These are phyloP conservation scores for Cistogaster globosa DNA, from an alignment of 2,888 invertebrate species.

Conservation along the genomic window DNA sequence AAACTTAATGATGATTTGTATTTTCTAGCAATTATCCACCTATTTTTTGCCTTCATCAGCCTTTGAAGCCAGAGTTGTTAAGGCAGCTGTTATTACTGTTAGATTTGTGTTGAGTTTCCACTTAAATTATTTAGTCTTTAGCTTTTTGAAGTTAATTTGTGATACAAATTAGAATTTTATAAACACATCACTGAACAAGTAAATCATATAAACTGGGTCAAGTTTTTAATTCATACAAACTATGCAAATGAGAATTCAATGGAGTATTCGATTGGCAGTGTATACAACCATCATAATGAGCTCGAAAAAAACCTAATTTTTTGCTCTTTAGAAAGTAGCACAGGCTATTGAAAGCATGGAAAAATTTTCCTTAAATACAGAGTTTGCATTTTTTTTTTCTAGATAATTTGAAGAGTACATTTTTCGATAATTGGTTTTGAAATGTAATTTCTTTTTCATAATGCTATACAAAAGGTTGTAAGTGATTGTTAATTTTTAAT, in stretches of 20 bases:
- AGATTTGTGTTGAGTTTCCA: slow-evolving; percentile 2
- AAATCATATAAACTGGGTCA: slow-evolving; percentile 73
- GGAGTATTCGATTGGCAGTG: not conserved
- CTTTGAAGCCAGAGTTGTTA: not conserved
- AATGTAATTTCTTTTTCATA: too few relatives aligned
- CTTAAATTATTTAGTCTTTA: not conserved
- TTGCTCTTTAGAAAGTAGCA: not conserved
- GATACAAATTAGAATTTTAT: slow-evolving; percentile 59
- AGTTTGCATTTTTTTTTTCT: not conserved
- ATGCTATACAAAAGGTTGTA: too few relatives aligned
- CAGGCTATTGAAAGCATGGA: not conserved
- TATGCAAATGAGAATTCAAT: slow-evolving; percentile 27
- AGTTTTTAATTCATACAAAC: slow-evolving; percentile 55
- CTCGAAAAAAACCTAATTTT: not conserved
- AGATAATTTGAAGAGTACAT: too few relatives aligned
- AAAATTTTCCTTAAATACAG: not conserved
- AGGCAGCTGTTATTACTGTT: slow-evolving; percentile 13
- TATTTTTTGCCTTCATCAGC: slow-evolving; percentile 1
- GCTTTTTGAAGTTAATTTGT: slow-evolving; percentile 47
- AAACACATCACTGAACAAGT: slow-evolving; percentile 66
- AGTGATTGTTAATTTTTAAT: too few relatives aligned
- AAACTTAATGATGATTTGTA: not conserved
- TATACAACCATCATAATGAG: not conserved
- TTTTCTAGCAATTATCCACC: slow-evolving; percentile 7
- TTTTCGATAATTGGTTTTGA: too few relatives aligned